These are phyloP conservation scores for Pogonocichla stellata DNA, from an alignment of 2,113 vertebrate genomes.

Conservation along the genomic window DNA sequence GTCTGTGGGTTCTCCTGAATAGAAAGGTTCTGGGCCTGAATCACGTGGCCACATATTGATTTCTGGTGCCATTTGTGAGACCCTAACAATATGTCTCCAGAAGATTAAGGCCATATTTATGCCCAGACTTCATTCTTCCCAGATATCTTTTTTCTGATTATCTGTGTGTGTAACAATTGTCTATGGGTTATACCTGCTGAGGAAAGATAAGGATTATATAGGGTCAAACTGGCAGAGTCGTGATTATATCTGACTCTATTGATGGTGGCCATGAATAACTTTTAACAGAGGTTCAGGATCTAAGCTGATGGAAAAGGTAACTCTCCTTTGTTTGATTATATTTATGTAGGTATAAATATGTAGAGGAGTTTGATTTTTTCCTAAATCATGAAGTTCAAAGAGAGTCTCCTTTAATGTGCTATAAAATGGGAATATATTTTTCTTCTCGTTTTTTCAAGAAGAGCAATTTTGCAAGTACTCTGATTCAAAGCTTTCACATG, in stretches of 20 bases:
- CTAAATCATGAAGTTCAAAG: neutral
- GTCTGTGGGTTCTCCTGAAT: neutral
- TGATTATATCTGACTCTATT: neutral
- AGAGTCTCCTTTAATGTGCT: neutral
- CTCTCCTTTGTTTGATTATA: neutral
- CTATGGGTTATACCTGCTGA: neutral
- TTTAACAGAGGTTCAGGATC: neutral
- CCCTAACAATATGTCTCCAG: neutral
- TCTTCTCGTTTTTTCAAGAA: neutral
- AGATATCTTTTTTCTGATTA: neutral
- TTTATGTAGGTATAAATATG: neutral
- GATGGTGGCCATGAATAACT: neutral
- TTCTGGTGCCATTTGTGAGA: neutral
- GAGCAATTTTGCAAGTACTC: neutral
- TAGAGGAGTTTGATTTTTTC: neutral
- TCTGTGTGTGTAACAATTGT: neutral
- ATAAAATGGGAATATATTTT: neutral
- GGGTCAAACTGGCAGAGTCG: neutral
- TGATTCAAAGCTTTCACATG: neutral
- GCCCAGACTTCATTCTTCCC: neutral
- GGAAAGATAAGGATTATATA: constrained; percentile 1
- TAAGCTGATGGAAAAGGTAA: neutral
- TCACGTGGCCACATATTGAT: neutral
- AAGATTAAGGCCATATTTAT: neutral
- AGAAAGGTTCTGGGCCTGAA: neutral